These are phyloP conservation scores for Eurytoma adleriae DNA, from an alignment of 2,888 invertebrate genomes.

Conservation along the genomic window DNA sequence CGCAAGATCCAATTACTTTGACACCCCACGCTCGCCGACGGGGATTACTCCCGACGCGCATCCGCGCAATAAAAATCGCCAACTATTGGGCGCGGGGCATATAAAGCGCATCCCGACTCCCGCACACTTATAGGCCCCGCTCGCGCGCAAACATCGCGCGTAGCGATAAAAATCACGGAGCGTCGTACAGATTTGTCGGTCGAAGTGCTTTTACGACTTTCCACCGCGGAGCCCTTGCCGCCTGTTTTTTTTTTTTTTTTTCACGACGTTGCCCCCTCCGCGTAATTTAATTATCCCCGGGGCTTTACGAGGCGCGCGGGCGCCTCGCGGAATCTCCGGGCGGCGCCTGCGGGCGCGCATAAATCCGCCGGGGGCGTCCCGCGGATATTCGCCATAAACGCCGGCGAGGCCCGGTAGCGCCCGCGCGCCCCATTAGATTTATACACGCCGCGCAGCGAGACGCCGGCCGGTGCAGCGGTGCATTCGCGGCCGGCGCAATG, in stretches of 20 bases:
- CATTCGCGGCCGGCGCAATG: conserved; percentile 2
- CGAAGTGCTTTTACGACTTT: conserved; percentile 75
- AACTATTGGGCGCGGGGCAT: conserved; percentile 42
- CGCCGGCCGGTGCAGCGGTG: conserved; percentile 34
- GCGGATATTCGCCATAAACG: conserved; percentile 66
- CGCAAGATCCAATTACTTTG: conserved; percentile 55
- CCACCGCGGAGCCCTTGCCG: conserved; percentile 64
- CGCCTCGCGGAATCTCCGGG: conserved; percentile 50
- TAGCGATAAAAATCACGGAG: conserved; percentile 74
- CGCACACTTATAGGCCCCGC: background rate
- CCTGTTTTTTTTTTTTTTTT: conserved; percentile 43
- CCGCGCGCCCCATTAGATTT: conserved; percentile 53
- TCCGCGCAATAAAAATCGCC: conserved; percentile 56
- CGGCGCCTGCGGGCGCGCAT: conserved; percentile 64
- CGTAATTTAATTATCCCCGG: conserved; percentile 74
- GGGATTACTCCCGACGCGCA: conserved; percentile 52
- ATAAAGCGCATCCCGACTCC: conserved; percentile 63
- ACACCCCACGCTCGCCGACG: conserved; percentile 27
- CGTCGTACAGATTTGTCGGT: conserved; percentile 76
- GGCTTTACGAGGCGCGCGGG: conserved; percentile 68
- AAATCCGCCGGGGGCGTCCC: conserved; percentile 67
- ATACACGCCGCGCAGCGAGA: conserved; percentile 57
- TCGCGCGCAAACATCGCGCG: conserved; percentile 71
- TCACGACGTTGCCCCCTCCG: conserved; percentile 39
- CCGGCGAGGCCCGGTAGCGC: conserved; percentile 14